Evolutionary conservation across 1,140 invertebrate genomes (phyloP).

Genomic region (Zophobas morio): DNA sequence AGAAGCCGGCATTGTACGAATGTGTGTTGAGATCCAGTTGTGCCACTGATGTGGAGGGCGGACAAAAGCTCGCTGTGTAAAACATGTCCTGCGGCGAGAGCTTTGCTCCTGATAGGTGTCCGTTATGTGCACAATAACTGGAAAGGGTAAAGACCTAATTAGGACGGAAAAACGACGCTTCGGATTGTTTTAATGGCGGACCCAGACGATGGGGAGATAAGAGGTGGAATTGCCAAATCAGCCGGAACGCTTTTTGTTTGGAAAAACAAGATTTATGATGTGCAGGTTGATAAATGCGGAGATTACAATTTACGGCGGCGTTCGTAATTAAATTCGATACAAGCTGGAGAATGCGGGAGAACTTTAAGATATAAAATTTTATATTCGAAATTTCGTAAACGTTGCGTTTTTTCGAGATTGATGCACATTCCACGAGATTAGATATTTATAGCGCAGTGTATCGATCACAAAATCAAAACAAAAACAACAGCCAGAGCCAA

Average conservation of each 20-base stretch:
- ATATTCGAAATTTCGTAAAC: no score
- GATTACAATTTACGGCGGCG: constrained; percentile 15
- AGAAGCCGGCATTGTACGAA: constrained; percentile 14
- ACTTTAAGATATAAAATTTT: not conserved
- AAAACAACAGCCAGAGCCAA: no score
- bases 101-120: constrained; percentile 31
- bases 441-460: no score
- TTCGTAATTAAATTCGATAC: constrained; percentile 28
- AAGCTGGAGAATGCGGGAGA: not conserved
- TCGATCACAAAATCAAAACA: no score
- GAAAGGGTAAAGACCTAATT: constrained; percentile 29
- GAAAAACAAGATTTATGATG: constrained; percentile 27
- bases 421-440: no score
- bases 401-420: no score
- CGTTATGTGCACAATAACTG: constrained; percentile 31
- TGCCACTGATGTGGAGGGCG: constrained; percentile 26
- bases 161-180: constrained; percentile 14
- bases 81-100: constrained; percentile 34
- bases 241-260: constrained; percentile 10
- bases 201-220: constrained; percentile 3
- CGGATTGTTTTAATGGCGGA: constrained; percentile 19
- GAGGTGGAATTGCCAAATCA: constrained; percentile 26
- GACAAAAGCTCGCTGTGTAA: constrained; percentile 40
- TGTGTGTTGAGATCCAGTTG: constrained; percentile 9
- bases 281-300: constrained; percentile 12